These are phyloP conservation scores for Platichthys flesus DNA, from an alignment of 2,113 vertebrate genomes.

Conservation along the genomic window DNA sequence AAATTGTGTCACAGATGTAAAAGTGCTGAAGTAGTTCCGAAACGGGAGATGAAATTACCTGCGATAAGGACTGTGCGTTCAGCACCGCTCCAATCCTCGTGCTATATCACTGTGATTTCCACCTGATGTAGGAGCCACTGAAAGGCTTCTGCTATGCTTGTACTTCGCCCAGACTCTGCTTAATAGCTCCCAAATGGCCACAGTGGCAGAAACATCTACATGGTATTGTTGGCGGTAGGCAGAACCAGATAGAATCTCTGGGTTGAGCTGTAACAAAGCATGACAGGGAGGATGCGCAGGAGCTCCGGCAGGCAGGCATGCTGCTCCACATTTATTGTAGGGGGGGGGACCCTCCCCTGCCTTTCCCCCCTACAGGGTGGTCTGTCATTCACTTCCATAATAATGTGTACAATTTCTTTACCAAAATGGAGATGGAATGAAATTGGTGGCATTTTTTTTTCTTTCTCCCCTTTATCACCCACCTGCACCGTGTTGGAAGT, in stretches of 20 bases:
- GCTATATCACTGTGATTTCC: conserved; percentile 40
- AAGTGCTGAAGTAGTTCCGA: conserved; percentile 10
- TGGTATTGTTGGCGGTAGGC: conserved; percentile 57
- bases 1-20: conserved; percentile 21
- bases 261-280: conserved; percentile 53
- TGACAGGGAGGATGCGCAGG: conserved; percentile 33
- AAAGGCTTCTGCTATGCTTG: conserved; percentile 44
- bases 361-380: conserved; percentile 18
- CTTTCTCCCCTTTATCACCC: conserved; percentile 1
- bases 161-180: conserved; percentile 46
- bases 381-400: conserved; percentile 38
- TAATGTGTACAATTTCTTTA: conserved; percentile 22
- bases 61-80: conserved; percentile 37
- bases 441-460: conserved; percentile 15
- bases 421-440: conserved; percentile 34
- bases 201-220: conserved; percentile 56
- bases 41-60: conserved; percentile 27
- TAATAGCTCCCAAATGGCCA: conserved; percentile 63
- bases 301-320: conserved; percentile 31
- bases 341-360: conserved; percentile 22
- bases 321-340: conserved; percentile 39
- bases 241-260: conserved; percentile 51
- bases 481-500: conserved; percentile 13
- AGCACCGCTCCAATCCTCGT: conserved; percentile 2
- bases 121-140: conserved; percentile 45